Evolutionary conservation across 2,797 vertebrate species (phyloP), one percentile per base, ranked within the genome.

Genomic region (Leptodactylus fallax): DNA sequence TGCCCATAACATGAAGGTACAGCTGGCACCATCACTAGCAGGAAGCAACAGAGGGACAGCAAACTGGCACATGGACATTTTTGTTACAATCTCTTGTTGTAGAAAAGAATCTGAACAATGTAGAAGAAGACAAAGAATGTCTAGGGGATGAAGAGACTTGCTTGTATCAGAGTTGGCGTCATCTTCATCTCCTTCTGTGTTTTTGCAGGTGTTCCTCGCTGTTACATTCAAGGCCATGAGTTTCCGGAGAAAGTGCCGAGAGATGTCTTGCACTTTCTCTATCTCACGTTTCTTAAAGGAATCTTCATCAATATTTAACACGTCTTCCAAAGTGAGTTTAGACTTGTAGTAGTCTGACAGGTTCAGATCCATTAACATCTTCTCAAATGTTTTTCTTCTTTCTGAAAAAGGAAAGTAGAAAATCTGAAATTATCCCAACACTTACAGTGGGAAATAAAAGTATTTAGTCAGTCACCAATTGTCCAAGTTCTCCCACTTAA

Each of bases 21-120:
- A 36, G 85, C 90, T 63, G 45, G 83, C 85, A 23, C 82, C 23
- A 76, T 94, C 93, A 0, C 87, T 86, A 87, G 94, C 92, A 0
- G 95, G 96, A 84, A 97, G 91, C 72, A 97, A 89, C 0, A 97
- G 91, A 12, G 96, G 96, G 1, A 97, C 95, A 56, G 96, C 94
- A 87, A 97, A 97, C 91, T 84, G 82, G 19, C 69, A 84, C 25
- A 60, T 84, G 53, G 67, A 45, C 69, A 84, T 58, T 61, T 84
- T 95, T 6, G 90, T 89, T 6, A 93, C 13, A 10, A 97, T 90
- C 81, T 97, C 96, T 88, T 97, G 96, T 27, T 94, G 95, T 3
- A 97, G 92, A 87, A 96, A 95, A 16, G 91, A 90, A 85, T 96
- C 94, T 3, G 95, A 93, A 67, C 95, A 96, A 78, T 94, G 93